Conservation (phyloP, 2,888 invertebrate species). For the Cheiracanthium punctorium region DNA sequence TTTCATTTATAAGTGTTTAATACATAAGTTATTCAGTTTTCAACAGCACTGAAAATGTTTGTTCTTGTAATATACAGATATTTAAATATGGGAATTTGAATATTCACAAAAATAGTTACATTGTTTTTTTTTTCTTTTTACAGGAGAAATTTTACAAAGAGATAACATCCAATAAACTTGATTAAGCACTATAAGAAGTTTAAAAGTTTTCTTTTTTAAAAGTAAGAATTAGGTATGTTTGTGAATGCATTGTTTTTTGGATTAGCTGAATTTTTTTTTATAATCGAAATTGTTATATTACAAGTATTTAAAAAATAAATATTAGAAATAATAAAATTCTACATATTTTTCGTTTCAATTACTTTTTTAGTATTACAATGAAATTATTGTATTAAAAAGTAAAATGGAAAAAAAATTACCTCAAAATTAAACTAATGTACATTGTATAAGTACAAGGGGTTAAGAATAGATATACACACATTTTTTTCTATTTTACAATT, state of each 20-base stretch:
- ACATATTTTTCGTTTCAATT: background rate
- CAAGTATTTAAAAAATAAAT: too few species aligned
- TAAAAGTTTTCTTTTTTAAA: background rate
- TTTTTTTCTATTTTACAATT: background rate
- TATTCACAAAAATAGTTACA: conserved; percentile 5
- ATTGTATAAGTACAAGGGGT: background rate
- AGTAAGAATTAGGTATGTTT: background rate
- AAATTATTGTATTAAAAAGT: background rate
- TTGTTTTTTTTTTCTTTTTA: background rate
- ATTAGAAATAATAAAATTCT: background rate
- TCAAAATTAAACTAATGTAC: background rate
- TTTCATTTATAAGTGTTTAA: background rate
- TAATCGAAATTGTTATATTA: too few species aligned
- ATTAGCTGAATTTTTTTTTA: too few species aligned
- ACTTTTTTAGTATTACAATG: background rate
- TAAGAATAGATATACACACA: background rate
- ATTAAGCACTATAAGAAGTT: background rate
- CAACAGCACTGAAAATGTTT: background rate
- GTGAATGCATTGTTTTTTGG: too few species aligned
- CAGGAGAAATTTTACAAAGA: background rate
- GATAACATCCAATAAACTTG: conserved; percentile 17
- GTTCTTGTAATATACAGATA: background rate
- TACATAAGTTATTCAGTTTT: background rate
- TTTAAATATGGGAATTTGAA: background rate
- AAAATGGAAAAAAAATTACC: background rate